phyloP scores from a whole-genome alignment of 2,888 invertebrate genomes.

The Metallyticus violacea region DNA sequence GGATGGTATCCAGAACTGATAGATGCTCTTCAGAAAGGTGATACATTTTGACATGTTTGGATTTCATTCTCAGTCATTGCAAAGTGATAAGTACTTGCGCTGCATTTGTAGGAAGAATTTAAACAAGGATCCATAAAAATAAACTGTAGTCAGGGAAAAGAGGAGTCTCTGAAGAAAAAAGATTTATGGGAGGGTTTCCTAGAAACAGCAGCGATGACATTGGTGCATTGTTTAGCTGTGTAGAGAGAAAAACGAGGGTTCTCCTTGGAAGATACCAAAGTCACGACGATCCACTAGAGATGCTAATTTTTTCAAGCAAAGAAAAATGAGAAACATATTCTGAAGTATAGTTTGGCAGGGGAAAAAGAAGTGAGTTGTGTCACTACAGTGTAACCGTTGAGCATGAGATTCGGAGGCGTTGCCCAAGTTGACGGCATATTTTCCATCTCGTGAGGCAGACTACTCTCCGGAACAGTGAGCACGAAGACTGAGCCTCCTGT shows the following conservation, averaged over 20 bases:
- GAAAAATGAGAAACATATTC: not conserved
- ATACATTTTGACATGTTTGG: not conserved
- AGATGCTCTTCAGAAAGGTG: not conserved
- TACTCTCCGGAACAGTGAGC: constrained; percentile 17
- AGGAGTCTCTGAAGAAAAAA: not conserved
- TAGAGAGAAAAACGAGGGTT: not conserved
- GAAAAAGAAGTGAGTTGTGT: too few relatives aligned
- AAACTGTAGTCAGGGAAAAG: not conserved
- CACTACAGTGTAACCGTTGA: not conserved
- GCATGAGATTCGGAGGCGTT: constrained; percentile 6
- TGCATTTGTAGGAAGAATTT: not conserved
- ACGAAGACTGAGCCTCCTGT: not conserved
- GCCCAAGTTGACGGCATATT: constrained; percentile 14
- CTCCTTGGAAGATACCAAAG: not conserved
- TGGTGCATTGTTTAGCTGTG: not conserved
- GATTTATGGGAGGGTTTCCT: not conserved
- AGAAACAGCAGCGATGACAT: not conserved
- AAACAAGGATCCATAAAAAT: not conserved
- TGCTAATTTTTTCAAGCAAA: not conserved
- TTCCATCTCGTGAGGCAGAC: constrained; percentile 23
- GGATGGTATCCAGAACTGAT: not conserved
- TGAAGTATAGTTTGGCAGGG: not conserved
- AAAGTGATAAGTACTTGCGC: not conserved
- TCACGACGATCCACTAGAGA: not conserved
- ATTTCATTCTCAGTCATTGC: not conserved